A percentile compares a stretch with the other conserved stretches of the same genome.
Conservation (phyloP, 2,113 vertebrate genomes). For the Dryoscopus gambensis region DNA sequence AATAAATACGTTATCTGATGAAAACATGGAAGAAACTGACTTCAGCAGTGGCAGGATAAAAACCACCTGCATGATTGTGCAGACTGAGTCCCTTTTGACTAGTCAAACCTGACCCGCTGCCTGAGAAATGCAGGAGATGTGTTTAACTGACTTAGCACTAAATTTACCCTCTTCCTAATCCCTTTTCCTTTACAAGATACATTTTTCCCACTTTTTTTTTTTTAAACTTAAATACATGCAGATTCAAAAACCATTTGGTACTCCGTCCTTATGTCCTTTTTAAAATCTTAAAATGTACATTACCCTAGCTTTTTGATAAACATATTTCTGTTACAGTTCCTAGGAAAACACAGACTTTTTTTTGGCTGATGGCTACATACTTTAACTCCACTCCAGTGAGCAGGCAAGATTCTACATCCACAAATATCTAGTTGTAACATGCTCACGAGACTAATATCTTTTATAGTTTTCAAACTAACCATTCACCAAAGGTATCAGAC, state of each 20-base stretch:
- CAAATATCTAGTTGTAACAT: conserved; percentile 32
- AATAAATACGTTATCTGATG: not conserved
- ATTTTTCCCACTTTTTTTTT: not conserved
- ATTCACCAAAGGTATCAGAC: not conserved
- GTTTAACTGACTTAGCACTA: not conserved
- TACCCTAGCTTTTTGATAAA: not conserved
- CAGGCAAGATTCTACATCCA: not conserved
- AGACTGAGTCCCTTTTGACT: not conserved
- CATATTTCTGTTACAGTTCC: not conserved
- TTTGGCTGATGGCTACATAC: not conserved
- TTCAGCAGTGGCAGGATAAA: not conserved
- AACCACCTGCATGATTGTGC: not conserved
- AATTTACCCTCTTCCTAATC: not conserved
- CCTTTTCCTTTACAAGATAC: not conserved
- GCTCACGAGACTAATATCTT: not conserved
- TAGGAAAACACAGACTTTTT: not conserved
- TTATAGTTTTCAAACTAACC: not conserved
- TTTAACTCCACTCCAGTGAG: not conserved
- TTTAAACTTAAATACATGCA: not conserved
- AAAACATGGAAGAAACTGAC: not conserved
- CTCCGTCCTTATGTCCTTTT: not conserved
- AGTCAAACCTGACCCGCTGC: rapidly evolving
- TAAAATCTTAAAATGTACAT: not conserved
- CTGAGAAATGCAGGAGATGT: not conserved
- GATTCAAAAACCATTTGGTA: not conserved